phyloP scores from a whole-genome alignment of 1,140 invertebrate genomes.

The Psix sp. region DNA sequence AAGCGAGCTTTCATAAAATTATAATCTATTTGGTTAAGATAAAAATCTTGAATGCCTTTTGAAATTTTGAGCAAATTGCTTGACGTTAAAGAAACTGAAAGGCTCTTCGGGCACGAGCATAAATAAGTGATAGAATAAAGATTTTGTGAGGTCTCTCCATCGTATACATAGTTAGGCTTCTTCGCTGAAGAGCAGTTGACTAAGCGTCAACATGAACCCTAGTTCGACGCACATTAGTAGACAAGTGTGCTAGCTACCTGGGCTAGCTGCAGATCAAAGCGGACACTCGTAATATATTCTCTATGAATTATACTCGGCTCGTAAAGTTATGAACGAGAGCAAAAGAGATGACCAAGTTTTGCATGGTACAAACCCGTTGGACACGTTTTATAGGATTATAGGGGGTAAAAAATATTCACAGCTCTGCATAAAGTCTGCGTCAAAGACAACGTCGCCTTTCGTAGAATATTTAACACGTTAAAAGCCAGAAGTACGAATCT shows the following conservation, averaged over 20 bases:
- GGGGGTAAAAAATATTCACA: slow-evolving; percentile 22
- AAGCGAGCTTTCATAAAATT: too few species aligned
- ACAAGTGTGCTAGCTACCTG: slow-evolving; percentile 59
- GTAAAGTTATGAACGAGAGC: slow-evolving; percentile 25
- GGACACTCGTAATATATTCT: slow-evolving; percentile 67
- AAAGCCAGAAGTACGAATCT: slow-evolving; percentile 34
- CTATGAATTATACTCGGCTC: slow-evolving; percentile 64
- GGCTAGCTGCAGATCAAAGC: slow-evolving; percentile 68
- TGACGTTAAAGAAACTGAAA: too few species aligned
- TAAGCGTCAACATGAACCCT: slow-evolving; percentile 22
- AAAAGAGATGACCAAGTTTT: slow-evolving; percentile 32
- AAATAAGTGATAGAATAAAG: too few species aligned
- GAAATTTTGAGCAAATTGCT: too few species aligned
- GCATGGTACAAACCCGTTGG: too few species aligned
- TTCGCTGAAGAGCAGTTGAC: too few species aligned
- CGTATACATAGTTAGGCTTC: too few species aligned
- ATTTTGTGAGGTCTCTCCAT: too few species aligned
- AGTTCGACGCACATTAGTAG: slow-evolving; percentile 23
- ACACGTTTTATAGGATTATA: too few species aligned
- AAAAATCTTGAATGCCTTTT: too few species aligned
- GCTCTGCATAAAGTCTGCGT: slow-evolving; percentile 27
- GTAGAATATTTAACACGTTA: slow-evolving; percentile 54
- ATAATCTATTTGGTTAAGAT: too few species aligned
- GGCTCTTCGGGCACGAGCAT: too few species aligned
- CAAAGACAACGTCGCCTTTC: slow-evolving; percentile 40